Evolutionary conservation across 92 coral and sea anemone genomes (phyloP).

Genomic region (Umimayanthus kanabou): DNA sequence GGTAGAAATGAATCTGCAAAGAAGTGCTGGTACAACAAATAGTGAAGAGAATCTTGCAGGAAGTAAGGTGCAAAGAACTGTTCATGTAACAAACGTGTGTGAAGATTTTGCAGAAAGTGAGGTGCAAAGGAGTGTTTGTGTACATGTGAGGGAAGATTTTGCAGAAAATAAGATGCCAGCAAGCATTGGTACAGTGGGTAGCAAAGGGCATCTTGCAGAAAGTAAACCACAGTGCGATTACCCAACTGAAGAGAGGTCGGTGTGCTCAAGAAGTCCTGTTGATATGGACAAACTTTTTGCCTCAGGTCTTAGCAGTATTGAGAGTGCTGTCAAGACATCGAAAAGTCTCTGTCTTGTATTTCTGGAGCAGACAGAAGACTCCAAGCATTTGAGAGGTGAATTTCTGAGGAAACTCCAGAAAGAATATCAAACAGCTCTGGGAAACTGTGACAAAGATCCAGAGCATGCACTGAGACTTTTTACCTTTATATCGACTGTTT

Average conservation of each 20-base stretch:
- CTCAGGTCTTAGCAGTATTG: neutral
- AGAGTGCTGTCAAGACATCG: constrained; percentile 2
- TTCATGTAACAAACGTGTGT: neutral
- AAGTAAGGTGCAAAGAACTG: neutral
- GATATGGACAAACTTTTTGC: constrained; percentile 12
- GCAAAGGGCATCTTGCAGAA: neutral
- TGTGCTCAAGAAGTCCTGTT: neutral
- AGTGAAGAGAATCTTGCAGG: neutral
- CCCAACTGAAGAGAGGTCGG: neutral
- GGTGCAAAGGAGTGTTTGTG: neutral
- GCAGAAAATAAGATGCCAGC: neutral
- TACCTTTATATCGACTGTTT: constrained; percentile 14
- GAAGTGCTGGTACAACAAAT: neutral
- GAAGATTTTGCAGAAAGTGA: neutral
- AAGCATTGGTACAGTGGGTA: neutral
- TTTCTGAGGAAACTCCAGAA: constrained; percentile 34
- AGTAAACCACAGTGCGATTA: neutral
- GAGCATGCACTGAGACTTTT: constrained; percentile 30
- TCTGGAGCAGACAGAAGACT: constrained; percentile 15
- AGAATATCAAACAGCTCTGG: constrained; percentile 19
- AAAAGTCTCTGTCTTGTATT: neutral
- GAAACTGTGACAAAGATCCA: neutral
- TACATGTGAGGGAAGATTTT: neutral
- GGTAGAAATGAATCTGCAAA: neutral
- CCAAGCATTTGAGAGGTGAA: neutral